phyloP scores from a whole-genome alignment of 2,797 vertebrate species.

The Pangasius sanitwongsei region DNA sequence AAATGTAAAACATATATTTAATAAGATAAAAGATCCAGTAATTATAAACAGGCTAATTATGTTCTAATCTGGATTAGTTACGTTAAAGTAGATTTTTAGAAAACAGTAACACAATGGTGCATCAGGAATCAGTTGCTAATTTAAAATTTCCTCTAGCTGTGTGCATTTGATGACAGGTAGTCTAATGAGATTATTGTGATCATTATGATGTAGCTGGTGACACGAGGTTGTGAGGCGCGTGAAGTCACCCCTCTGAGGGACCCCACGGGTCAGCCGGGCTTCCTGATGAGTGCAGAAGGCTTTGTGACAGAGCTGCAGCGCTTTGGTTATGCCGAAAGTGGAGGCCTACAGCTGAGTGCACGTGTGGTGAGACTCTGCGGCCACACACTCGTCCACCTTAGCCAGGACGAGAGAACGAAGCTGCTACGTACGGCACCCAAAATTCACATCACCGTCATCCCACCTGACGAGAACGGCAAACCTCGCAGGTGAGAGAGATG shows the following conservation, averaged over 20 bases:
- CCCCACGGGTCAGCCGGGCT: constrained; percentile 86
- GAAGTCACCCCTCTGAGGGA: constrained; percentile 87
- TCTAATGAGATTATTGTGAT: background rate
- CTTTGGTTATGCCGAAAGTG: constrained; percentile 88
- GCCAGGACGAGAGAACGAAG: constrained; percentile 73
- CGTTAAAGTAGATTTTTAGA: background rate
- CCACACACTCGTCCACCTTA: constrained; percentile 79
- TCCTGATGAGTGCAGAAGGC: constrained; percentile 86
- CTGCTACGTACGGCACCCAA: constrained; percentile 84
- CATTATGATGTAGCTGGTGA: constrained; percentile 78
- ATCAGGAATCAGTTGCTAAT: background rate
- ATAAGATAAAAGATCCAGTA: background rate
- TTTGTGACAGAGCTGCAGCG: constrained; percentile 88
- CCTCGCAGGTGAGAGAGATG: constrained; percentile 81
- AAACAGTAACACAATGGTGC: background rate
- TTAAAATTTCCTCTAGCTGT: background rate
- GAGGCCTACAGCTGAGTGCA: constrained; percentile 84
- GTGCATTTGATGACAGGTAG: background rate
- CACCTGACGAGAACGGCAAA: constrained; percentile 87
- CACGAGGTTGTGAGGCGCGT: constrained; percentile 86
- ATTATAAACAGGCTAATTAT: background rate
- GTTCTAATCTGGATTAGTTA: background rate
- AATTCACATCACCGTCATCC: constrained; percentile 90
- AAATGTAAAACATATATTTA: background rate
- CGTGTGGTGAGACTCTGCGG: constrained; percentile 87